Percentiles rank a stretch among this genome's conserved stretches.
These are phyloP conservation scores for Vannuccia rotundouncinata DNA, from an alignment of 2,888 invertebrate genomes.

Conservation along the genomic window DNA sequence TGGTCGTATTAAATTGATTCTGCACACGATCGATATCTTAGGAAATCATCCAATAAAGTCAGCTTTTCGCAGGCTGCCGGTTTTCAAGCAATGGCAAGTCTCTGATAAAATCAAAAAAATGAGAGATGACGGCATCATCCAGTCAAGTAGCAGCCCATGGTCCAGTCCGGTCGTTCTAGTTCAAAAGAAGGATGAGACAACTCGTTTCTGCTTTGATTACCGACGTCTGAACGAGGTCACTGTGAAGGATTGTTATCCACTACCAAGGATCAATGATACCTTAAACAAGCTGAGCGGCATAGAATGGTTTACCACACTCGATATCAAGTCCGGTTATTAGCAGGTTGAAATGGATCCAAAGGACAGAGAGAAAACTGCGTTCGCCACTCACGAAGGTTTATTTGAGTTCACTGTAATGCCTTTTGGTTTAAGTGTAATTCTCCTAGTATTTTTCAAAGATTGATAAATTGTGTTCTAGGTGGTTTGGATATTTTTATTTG, in stretches of 20 bases:
- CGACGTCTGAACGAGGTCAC: conserved; percentile 41
- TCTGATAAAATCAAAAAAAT: conserved; percentile 31
- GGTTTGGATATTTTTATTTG: not conserved
- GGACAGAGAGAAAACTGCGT: conserved; percentile 42
- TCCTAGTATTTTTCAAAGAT: not conserved
- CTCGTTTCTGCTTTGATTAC: conserved; percentile 42
- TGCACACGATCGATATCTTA: not conserved
- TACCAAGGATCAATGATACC: conserved; percentile 42
- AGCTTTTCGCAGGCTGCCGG: not conserved
- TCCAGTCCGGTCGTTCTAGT: conserved; percentile 41
- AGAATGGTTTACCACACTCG: conserved; percentile 42
- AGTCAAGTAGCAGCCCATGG: conserved; percentile 41
- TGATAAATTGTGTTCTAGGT: not conserved
- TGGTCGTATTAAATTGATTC: not conserved
- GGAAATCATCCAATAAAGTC: not conserved
- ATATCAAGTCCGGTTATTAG: conserved; percentile 42
- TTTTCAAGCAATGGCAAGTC: conserved; percentile 38
- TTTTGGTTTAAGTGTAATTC: not conserved
- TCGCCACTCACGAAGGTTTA: conserved; percentile 40
- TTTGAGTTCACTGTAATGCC: conserved; percentile 41
- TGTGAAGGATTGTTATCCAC: conserved; percentile 41
- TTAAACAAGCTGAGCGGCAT: conserved; percentile 41
- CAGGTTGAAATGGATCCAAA: conserved; percentile 40
- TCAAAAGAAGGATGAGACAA: conserved; percentile 39
- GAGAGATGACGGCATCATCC: conserved; percentile 40